A percentile compares a stretch with the other conserved stretches of the same genome.
Conservation (phyloP, 2,888 invertebrate species). For the Athrips mouffetella region DNA sequence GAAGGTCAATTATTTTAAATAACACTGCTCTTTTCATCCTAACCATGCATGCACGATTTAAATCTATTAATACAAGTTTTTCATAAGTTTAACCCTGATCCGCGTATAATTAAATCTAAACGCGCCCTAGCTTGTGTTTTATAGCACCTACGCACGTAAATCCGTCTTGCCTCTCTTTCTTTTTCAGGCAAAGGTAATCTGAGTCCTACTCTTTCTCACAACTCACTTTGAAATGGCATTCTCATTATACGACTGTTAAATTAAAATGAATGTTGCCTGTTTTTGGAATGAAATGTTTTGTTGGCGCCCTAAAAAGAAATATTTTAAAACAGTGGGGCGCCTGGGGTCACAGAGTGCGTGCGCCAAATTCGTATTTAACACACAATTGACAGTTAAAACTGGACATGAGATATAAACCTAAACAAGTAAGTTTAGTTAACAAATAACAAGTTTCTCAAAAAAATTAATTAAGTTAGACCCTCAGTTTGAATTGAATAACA, state of each 20-base stretch:
- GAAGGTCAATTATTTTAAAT: too few species aligned
- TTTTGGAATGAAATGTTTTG: slow-evolving; percentile 16
- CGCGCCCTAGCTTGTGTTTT: slow-evolving; percentile 26
- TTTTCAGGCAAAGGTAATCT: background rate
- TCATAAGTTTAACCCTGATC: slow-evolving; percentile 6
- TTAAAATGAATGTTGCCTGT: slow-evolving; percentile 24
- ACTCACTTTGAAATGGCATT: slow-evolving; percentile 27
- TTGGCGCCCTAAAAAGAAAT: background rate
- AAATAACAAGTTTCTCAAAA: too few species aligned
- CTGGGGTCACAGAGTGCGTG: background rate
- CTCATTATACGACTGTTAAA: slow-evolving; percentile 25
- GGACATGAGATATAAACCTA: too few species aligned
- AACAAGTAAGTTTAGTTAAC: too few species aligned
- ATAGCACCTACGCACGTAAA: slow-evolving; percentile 29
- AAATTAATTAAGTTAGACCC: too few species aligned
- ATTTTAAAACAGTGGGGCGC: too few species aligned
- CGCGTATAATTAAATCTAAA: slow-evolving; percentile 28
- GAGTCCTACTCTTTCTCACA: slow-evolving; percentile 20
- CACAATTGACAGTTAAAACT: too few species aligned
- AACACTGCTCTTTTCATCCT: too few species aligned
- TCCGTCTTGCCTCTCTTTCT: slow-evolving; percentile 18
- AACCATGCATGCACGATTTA: background rate
- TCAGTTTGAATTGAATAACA: too few species aligned
- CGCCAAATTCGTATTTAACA: background rate
- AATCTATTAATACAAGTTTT: background rate